phyloP scores from a whole-genome alignment of 2,113 vertebrate genomes.

The Semnopithecus entellus region DNA sequence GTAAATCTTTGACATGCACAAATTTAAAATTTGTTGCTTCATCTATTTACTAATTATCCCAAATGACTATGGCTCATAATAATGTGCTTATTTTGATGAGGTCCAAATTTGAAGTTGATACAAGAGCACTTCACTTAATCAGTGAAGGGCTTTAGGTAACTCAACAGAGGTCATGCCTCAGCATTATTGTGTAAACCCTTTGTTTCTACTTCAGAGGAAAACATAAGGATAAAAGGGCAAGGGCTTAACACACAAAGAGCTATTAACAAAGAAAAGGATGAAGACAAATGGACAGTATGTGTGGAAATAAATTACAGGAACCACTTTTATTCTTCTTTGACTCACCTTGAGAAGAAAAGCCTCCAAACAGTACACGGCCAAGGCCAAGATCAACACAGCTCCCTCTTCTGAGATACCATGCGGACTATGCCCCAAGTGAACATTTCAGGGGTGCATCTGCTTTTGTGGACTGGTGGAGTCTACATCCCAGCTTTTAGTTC shows the following conservation, averaged over 20 bases:
- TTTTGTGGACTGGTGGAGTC: neutral
- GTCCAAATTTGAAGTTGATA: neutral
- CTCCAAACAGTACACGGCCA: neutral
- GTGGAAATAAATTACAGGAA: neutral
- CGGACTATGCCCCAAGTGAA: neutral
- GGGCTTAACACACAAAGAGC: neutral
- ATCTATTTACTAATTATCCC: neutral
- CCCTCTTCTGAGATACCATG: neutral
- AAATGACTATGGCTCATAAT: neutral
- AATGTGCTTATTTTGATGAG: neutral
- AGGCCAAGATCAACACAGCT: neutral
- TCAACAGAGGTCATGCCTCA: neutral
- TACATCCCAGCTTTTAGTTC: neutral
- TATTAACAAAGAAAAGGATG: neutral
- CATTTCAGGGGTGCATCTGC: rapidly evolving
- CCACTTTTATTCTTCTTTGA: neutral
- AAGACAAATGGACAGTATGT: neutral
- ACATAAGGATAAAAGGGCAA: neutral
- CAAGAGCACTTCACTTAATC: neutral
- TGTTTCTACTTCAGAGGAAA: neutral
- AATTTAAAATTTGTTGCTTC: neutral
- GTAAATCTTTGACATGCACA: neutral
- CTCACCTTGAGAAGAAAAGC: neutral
- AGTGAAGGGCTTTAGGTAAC: neutral
- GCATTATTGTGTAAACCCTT: neutral